Conservation (phyloP, 2,797 vertebrate species). For the Cygnus olor region DNA sequence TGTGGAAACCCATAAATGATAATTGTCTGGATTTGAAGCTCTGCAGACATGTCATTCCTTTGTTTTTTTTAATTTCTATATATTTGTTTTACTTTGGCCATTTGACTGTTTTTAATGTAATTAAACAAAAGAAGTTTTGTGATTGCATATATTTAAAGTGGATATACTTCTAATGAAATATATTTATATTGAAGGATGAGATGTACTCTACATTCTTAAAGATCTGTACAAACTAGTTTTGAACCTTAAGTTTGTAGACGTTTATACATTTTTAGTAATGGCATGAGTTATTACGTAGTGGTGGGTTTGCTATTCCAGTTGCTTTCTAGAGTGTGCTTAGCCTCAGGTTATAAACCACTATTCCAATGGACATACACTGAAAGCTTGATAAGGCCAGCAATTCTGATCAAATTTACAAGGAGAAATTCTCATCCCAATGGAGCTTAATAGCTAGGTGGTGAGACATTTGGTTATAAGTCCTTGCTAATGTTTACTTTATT, state of each 20-base stretch:
- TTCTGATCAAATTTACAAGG: background rate
- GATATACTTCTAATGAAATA: background rate
- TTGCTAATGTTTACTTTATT: conserved; percentile 4
- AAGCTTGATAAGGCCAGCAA: background rate
- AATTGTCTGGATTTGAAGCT: background rate
- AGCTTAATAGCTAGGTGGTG: background rate
- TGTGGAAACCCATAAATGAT: background rate
- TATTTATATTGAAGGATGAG: background rate
- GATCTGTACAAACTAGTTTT: background rate
- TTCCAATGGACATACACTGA: background rate
- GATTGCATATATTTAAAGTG: background rate
- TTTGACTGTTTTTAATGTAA: background rate
- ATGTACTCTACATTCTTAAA: background rate
- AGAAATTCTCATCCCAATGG: background rate
- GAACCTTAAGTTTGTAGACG: background rate
- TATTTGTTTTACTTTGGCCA: background rate
- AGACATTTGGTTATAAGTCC: background rate
- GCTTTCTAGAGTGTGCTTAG: background rate
- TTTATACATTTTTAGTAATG: background rate
- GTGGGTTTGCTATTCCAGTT: background rate
- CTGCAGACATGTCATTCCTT: background rate
- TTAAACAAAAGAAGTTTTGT: background rate
- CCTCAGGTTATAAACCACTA: background rate
- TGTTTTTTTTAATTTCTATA: background rate
- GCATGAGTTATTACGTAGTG: background rate